A percentile compares a stretch with the other conserved stretches of the same genome.
phyloP scores from a whole-genome alignment of 2,797 vertebrate species.

The Peromyscus melanophrys region DNA sequence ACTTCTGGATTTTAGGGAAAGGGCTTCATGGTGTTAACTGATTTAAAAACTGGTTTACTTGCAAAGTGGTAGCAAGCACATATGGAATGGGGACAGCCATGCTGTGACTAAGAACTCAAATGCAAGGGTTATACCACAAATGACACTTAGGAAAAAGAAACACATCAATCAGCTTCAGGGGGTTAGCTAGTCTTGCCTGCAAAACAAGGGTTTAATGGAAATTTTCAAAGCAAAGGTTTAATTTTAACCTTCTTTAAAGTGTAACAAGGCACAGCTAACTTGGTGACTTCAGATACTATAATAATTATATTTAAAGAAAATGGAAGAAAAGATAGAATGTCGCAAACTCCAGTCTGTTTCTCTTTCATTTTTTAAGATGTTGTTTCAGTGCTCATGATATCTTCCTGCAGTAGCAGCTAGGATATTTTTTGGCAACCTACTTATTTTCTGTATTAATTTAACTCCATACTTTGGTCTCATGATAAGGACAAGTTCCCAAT shows the following conservation, averaged over 20 bases:
- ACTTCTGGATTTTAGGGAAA: slow-evolving; percentile 41
- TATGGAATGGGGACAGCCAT: slow-evolving; percentile 20
- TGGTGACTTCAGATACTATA: slow-evolving; percentile 35
- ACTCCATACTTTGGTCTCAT: background rate
- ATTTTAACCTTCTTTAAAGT: slow-evolving; percentile 48
- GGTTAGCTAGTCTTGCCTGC: background rate
- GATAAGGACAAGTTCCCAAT: slow-evolving; percentile 13
- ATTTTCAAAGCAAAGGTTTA: slow-evolving; percentile 63
- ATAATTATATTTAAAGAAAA: slow-evolving; percentile 59
- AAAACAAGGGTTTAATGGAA: background rate
- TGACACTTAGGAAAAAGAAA: slow-evolving; percentile 46
- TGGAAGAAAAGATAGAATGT: background rate
- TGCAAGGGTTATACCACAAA: slow-evolving; percentile 39
- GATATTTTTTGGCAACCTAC: background rate
- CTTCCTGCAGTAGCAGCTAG: background rate
- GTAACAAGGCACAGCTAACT: slow-evolving; percentile 32
- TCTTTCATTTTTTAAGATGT: slow-evolving; percentile 55
- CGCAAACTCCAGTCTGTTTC: slow-evolving; percentile 53
- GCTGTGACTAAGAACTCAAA: slow-evolving; percentile 42
- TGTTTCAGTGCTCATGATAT: slow-evolving; percentile 51
- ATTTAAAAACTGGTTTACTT: slow-evolving; percentile 5
- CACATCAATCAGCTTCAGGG: background rate
- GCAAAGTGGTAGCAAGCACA: background rate
- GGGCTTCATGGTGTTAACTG: slow-evolving; percentile 25
- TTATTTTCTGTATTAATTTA: slow-evolving; percentile 66